These are phyloP conservation scores for Pseudomyrmex concolor DNA, from an alignment of 1,140 invertebrate species.

Conservation along the genomic window DNA sequence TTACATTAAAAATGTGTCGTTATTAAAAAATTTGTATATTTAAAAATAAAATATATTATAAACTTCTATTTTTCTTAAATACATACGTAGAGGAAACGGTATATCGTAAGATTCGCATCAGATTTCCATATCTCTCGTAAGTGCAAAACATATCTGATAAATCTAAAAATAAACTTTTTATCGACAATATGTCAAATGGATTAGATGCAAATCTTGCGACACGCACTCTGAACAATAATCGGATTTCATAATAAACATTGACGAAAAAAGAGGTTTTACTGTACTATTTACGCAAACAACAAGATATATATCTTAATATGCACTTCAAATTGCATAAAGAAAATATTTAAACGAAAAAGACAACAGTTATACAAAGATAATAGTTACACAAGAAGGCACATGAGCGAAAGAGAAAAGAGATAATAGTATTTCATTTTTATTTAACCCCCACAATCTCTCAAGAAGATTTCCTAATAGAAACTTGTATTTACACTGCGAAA, in stretches of 20 bases:
- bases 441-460: conserved; percentile 19
- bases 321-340: neutral
- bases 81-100: neutral
- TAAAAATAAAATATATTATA: neutral
- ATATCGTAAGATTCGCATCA: conserved; percentile 23
- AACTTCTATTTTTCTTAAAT: neutral
- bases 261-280: neutral
- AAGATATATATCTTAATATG: neutral
- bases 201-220: conserved; percentile 18
- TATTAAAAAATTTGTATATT: neutral
- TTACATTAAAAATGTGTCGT: neutral
- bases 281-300: conserved; percentile 1
- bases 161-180: neutral
- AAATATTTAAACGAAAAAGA: neutral
- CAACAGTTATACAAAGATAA: conserved; percentile 14
- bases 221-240: neutral
- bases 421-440: conserved; percentile 3
- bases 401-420: conserved; percentile 1
- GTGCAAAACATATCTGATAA: neutral
- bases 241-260: conserved; percentile 13
- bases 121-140: neutral
- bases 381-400: conserved; percentile 23
- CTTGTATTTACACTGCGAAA: neutral
- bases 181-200: neutral
- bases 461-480: neutral